A percentile compares a stretch with the other conserved stretches of the same genome.
Evolutionary conservation across 2,797 vertebrate genomes (phyloP).

Genomic region (Acanthurus leucopareius): DNA sequence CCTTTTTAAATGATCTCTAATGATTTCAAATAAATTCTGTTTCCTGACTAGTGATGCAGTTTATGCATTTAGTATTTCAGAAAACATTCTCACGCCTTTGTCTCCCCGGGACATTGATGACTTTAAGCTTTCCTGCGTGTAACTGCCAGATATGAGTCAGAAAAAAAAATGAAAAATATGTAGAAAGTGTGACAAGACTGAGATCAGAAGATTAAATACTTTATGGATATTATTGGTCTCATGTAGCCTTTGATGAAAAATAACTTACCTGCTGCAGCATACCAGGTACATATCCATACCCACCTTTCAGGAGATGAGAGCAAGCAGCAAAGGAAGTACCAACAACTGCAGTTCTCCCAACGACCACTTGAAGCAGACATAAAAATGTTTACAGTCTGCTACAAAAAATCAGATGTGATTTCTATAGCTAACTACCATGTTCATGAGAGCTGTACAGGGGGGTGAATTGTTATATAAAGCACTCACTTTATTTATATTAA

Average conservation of each 20-base stretch:
- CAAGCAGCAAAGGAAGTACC: too few relatives aligned
- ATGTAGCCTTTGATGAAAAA: conserved; percentile 41
- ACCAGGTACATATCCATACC: conserved; percentile 34
- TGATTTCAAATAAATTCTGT: conserved; percentile 35
- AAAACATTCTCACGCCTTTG: conserved; percentile 14
- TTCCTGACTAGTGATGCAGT: conserved; percentile 31
- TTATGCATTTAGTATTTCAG: conserved; percentile 28
- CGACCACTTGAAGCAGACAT: too few relatives aligned
- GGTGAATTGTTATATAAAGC: too few relatives aligned
- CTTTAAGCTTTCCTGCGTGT: conserved; percentile 57
- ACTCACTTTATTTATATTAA: too few relatives aligned
- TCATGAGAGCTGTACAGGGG: too few relatives aligned
- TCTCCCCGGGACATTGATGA: conserved; percentile 31
- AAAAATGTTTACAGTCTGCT: too few relatives aligned
- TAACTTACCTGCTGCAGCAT: conserved; percentile 47
- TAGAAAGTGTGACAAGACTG: conserved; percentile 58
- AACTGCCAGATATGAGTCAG: conserved; percentile 53
- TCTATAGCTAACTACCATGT: too few relatives aligned
- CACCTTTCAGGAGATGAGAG: conserved; percentile 18
- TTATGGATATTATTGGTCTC: conserved; percentile 68
- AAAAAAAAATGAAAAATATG: conserved; percentile 43
- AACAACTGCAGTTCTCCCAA: too few relatives aligned
- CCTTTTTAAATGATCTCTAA: conserved; percentile 24
- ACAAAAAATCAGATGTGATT: too few relatives aligned
- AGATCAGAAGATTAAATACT: conserved; percentile 71